A percentile compares a stretch with the other conserved stretches of the same genome.
phyloP scores from a whole-genome alignment of 2,888 invertebrate species.

The Eupithecia tripunctaria region DNA sequence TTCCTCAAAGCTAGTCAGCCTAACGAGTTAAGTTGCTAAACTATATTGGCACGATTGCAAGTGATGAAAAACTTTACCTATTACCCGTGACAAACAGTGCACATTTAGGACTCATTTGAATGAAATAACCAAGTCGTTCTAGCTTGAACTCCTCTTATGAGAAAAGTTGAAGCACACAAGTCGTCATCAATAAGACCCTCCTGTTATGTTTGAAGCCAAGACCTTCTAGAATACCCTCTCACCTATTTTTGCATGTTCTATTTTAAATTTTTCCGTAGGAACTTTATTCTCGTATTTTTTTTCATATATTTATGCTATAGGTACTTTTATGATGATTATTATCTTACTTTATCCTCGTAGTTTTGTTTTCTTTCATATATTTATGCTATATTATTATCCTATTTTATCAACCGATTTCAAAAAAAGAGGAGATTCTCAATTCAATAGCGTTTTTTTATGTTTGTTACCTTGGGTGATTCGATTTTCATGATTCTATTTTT shows the following conservation, averaged over 20 bases:
- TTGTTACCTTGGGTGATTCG: too few relatives aligned
- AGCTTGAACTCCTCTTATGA: slow-evolving; percentile 6
- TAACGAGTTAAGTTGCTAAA: slow-evolving; percentile 27
- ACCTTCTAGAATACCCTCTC: background rate
- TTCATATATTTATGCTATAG: too few relatives aligned
- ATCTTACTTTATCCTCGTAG: too few relatives aligned
- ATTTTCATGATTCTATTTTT: too few relatives aligned
- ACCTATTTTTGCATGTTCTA: background rate
- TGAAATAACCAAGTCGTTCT: slow-evolving; percentile 15
- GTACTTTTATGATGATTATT: too few relatives aligned
- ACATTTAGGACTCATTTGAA: slow-evolving; percentile 13
- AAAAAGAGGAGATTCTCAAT: too few relatives aligned
- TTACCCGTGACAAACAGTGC: slow-evolving; percentile 12
- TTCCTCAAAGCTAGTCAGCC: background rate
- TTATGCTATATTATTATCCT: too few relatives aligned
- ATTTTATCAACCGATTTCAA: too few relatives aligned
- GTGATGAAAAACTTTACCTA: slow-evolving; percentile 12
- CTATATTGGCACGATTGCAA: slow-evolving; percentile 24
- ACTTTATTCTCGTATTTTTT: background rate
- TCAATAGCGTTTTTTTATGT: too few relatives aligned
- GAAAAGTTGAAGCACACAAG: slow-evolving; percentile 4
- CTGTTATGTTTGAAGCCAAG: background rate
- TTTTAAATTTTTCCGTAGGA: background rate
- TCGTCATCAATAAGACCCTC: background rate
- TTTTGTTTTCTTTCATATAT: too few relatives aligned